Base-by-base conservation (phyloP, 2,888 invertebrate species). In the Cremastobaeus sp. region DNA sequence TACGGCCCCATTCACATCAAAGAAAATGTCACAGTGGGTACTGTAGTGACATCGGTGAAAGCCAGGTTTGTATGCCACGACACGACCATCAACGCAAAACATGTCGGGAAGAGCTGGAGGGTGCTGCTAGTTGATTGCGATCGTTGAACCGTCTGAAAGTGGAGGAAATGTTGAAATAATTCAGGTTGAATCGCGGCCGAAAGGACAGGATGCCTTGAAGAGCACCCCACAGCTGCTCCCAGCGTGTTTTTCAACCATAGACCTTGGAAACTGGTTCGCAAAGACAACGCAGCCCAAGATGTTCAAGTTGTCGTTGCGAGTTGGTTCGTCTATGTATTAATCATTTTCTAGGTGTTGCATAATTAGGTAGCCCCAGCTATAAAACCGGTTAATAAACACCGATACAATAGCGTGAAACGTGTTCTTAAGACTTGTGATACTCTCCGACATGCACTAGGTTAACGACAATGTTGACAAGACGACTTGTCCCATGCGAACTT, bases 11-110 rank as follows among this genome's bases (percentile, higher is more conserved):
- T 96, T 92, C 94, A 95, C 94, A 95, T 97, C 93, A 95, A 94
- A 93, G 97, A 97, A 94, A 97, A 97, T 95, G 96, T 96, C 93
- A 96, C 96, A 93, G 96, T 97, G 93, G 96, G 97, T 93, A 96
- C 96, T 91, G 95, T 95, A 93, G 96, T 97, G 93, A 96, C 96
- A 92, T 94, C 96, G 91, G 95, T 97, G 91, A 96, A 96, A 94
- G 97, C 97, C 92, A 96, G 96, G 96, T 95, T 94, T 94, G 94
- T 94, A 95, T 94, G 83, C 83, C 79, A 83, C 83, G 85, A 83
- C 84, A 84, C 82, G 83, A 85, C 83, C 83, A 83, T 68, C 79
- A 84, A 79, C 25, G 78, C 82, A 83, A 84, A 84, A 84, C 86
- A 83, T 82, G 82, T 82, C 84, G 83, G 83, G 84, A 84, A 80